Base-by-base conservation (phyloP, 92 coral and sea anemone species). In the Phymanthus crucifer region DNA sequence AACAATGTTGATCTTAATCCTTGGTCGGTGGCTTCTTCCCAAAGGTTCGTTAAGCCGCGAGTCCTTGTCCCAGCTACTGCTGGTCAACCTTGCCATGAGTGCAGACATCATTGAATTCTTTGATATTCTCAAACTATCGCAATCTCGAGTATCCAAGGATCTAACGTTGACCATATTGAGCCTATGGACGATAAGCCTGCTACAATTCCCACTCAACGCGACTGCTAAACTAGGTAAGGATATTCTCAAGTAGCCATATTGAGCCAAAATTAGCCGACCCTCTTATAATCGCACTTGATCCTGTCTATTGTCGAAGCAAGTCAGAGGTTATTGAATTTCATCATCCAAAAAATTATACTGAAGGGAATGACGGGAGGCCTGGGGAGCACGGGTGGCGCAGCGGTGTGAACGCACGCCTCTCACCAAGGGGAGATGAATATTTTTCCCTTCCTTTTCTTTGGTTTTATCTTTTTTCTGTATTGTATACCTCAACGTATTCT, bases 81-180 rank as follows among this genome's bases (percentile, higher is more conserved):
- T 96, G 0, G 88, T 96, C 77, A 96, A 96, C 70, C 89, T 96
- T 17, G 99, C 98, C 35, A 93, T 94, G 94, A 89, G 96, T 75
- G 99, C 99, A 1, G 99, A 96, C 58, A 96, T 96, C 70, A 96
- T 91, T 75, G 99, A 96, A 70, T 96, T 96, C 89, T 96, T 93
- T 52, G 99, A 96, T 74, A 87, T 96, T 71, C 87, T 96, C 18
- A 96, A 96, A 47, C 77, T 93, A 33, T 52, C 45, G 12, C 82
- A 80, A n/a, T 88, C 88, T 13, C 85, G 88, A 40, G 48, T 67
- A 11, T 94, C 97, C 26, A 78, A 78, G 58, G 80, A 73, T 50
- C 88, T 96, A 76, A 90, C 89, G 6, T 75, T 90, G 2, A 88
- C 93, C 29, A 94, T 96, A 11, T 72, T 96, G 36, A 81, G 87